These are phyloP conservation scores for Zaprionus capensis DNA, from an alignment of 1,140 invertebrate species.

Conservation along the genomic window DNA sequence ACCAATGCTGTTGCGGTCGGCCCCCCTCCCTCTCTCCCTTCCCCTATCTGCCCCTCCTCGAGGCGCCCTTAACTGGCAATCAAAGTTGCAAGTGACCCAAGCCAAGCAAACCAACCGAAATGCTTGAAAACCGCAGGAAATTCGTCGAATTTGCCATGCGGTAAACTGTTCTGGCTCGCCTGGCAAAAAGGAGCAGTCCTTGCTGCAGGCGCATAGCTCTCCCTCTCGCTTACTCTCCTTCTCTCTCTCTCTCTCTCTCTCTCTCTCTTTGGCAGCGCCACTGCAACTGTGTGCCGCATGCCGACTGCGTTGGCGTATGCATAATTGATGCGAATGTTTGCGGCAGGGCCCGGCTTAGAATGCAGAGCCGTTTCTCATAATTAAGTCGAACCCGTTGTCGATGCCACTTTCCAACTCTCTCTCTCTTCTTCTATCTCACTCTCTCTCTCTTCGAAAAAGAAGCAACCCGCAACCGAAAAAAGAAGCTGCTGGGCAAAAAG, in stretches of 20 bases:
- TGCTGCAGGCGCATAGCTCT: conserved; percentile 48
- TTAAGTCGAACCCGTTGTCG: conserved; percentile 44
- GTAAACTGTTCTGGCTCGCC: conserved; percentile 51
- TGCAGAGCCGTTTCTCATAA: conserved; percentile 50
- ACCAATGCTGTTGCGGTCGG: conserved; percentile 77
- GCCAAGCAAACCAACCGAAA: conserved; percentile 51
- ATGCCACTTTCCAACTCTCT: not conserved
- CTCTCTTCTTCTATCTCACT: not conserved
- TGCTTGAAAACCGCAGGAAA: conserved; percentile 79
- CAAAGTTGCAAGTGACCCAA: conserved; percentile 56
- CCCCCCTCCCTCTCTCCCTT: not conserved
- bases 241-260: not conserved
- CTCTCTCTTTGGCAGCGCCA: conserved; percentile 2
- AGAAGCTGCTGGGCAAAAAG: conserved; percentile 30
- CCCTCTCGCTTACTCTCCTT: not conserved
- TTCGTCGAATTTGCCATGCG: conserved; percentile 82
- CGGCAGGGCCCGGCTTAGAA: conserved; percentile 64
- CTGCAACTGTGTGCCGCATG: conserved; percentile 35
- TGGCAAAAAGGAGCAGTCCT: conserved; percentile 61
- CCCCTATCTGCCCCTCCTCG: not conserved
- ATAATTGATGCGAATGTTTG: conserved; percentile 83
- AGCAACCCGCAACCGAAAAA: conserved; percentile 26
- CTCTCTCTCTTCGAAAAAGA: conserved; percentile 24
- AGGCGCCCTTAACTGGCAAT: conserved; percentile 28
- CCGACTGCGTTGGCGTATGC: conserved; percentile 73